Conservation (phyloP, 2,888 invertebrate species). For the Caenorhabditis virilis region DNA sequence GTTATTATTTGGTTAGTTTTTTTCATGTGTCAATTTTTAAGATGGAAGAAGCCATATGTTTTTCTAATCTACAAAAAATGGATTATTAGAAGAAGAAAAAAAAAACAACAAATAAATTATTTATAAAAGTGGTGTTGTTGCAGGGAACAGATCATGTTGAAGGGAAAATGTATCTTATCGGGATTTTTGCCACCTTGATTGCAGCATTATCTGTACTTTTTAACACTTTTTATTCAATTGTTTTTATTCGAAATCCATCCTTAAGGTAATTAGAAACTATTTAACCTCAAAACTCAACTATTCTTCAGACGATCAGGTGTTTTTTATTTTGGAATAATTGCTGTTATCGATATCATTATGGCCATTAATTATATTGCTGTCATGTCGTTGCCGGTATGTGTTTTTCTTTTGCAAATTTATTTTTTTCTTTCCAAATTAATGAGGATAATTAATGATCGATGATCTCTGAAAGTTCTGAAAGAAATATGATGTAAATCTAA, state of each 20-base stretch:
- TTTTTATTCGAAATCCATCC: constrained; percentile 53
- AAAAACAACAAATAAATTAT: not conserved
- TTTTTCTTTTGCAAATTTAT: too few relatives aligned
- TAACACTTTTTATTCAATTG: constrained; percentile 65
- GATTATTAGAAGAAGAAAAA: not conserved
- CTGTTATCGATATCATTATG: constrained; percentile 65
- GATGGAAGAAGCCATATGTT: not conserved
- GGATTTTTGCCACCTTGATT: constrained; percentile 60
- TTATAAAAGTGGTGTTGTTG: constrained; percentile 7
- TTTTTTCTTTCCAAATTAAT: too few relatives aligned
- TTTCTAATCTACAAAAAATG: not conserved
- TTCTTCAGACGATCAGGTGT: constrained; percentile 61
- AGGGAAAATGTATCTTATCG: constrained; percentile 64
- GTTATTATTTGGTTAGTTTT: constrained; percentile 12
- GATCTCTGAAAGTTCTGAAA: too few relatives aligned
- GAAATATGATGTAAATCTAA: too few relatives aligned
- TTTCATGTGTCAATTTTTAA: not conserved
- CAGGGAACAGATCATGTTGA: constrained; percentile 65
- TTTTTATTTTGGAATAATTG: constrained; percentile 66
- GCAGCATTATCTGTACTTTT: constrained; percentile 62
- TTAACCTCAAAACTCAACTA: too few relatives aligned
- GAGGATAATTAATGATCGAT: too few relatives aligned
- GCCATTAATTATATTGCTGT: constrained; percentile 66
- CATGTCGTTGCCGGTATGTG: constrained; percentile 63
- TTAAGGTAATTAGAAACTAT: constrained; percentile 28